Percentiles rank a stretch among this genome's conserved stretches.
Evolutionary conservation across 2,797 vertebrate genomes (phyloP).

Genomic region (Phalanger gymnotis): DNA sequence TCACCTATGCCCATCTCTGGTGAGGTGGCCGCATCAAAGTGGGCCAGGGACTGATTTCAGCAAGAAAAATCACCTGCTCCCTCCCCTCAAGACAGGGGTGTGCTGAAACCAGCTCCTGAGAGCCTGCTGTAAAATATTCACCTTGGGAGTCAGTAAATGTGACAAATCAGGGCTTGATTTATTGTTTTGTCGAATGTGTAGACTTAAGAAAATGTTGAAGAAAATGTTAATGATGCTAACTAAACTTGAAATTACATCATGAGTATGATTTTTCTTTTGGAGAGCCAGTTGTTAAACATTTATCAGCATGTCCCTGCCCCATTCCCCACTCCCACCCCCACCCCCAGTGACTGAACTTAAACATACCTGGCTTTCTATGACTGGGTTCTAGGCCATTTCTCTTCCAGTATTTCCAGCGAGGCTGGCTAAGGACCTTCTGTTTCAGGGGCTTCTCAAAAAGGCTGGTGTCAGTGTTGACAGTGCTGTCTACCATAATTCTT

Average conservation of each 20-base stretch:
- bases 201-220: neutral
- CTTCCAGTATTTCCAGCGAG: slow-evolving; percentile 89
- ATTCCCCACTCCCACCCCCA: too few relatives aligned
- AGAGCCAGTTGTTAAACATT: neutral
- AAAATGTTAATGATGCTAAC: neutral
- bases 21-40: neutral
- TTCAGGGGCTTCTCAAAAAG: slow-evolving; percentile 71
- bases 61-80: neutral
- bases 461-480: slow-evolving; percentile 77
- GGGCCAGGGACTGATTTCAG: neutral
- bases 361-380: slow-evolving; percentile 86
- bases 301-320: neutral
- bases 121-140: neutral
- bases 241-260: neutral
- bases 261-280: neutral
- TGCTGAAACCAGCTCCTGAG: neutral
- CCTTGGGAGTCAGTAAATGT: neutral
- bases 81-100: neutral
- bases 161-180: neutral
- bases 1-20: neutral
- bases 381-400: slow-evolving; percentile 84
- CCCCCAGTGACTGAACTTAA: neutral
- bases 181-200: neutral
- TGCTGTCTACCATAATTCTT: slow-evolving; percentile 70
- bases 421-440: slow-evolving; percentile 70